Evolutionary conservation across 2,797 vertebrate species (phyloP), one percentile per base, ranked within the genome.

Genomic region (Sebastiscus tertius): DNA sequence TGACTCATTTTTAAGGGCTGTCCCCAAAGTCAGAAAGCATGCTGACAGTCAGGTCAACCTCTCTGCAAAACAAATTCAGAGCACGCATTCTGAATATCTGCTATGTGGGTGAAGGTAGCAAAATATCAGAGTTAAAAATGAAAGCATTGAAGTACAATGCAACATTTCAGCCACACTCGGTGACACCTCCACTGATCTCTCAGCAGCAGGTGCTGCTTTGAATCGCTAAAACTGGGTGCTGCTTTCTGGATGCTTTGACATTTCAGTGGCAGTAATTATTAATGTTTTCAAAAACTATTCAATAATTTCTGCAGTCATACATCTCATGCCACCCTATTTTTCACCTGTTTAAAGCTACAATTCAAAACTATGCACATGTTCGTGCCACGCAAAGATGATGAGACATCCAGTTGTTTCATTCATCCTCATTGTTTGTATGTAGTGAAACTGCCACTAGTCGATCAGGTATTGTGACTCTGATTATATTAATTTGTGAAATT

Each of bases 21-120:
- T 89, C 87, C 89, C 83, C 27, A 31, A 82, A 89, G 82, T 87
- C 78, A 66, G 46, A 81, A 84, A 67, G 54, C 60, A 72, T 36
- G 59, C 72, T 70, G 61, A 81, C 66, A 18, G 42, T 46, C 42
- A 85, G 78, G 60, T 42, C 64, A 75, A 62, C 59, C 46, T 33
- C 58, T 64, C 72, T 12, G 36, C n/a, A 68, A 31, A 65, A 69
- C 36, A 61, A 67, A 75, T 26, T 70, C 52, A 65, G 10, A 24
- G 29, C 58, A 49, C 5, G 5, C 56, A 64, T 49, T 64, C 55
- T 33, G 33, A 67, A 66, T 36, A 49, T 55, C 34, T 60, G 49
- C 75, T 18, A 13, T 27, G 34, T 13, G 8, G 11, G 58, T 18
- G 61, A 61, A 77, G 12, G 29, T 27, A 65, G 24, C 59, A 60